phyloP scores from a whole-genome alignment of 2,113 vertebrate genomes.

The Syrmaticus mikado region DNA sequence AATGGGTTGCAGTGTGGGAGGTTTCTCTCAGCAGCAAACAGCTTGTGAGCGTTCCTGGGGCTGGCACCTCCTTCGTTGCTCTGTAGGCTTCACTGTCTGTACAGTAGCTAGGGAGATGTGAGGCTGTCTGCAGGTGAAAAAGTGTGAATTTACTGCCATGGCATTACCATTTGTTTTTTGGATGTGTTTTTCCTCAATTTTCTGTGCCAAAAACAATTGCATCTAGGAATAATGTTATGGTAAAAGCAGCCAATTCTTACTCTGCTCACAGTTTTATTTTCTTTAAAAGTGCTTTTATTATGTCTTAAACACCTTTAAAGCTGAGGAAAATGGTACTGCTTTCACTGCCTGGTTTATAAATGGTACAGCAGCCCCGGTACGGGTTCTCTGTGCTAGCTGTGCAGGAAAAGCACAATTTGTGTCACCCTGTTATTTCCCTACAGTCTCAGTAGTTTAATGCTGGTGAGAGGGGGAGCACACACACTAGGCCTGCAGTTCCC shows the following conservation, averaged over 20 bases:
- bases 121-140: not conserved
- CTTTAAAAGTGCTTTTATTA: not conserved
- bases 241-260: not conserved
- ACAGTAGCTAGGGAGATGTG: not conserved
- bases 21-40: not conserved
- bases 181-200: not conserved
- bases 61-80: not conserved
- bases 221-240: slow-evolving; percentile 1
- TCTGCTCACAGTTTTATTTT: not conserved
- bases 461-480: not conserved
- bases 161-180: not conserved
- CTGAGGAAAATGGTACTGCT: not conserved
- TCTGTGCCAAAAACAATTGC: not conserved
- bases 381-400: not conserved
- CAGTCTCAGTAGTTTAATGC: not conserved
- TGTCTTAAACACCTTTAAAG: not conserved
- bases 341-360: not conserved
- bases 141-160: not conserved
- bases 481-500: not conserved
- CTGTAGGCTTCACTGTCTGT: not conserved
- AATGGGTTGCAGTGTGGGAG: not conserved
- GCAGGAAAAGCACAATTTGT: not conserved
- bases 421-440: not conserved
- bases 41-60: not conserved
- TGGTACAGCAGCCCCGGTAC: not conserved